These are phyloP conservation scores for Vulpes ferrilata DNA, from an alignment of 2,113 vertebrate genomes.

Conservation along the genomic window DNA sequence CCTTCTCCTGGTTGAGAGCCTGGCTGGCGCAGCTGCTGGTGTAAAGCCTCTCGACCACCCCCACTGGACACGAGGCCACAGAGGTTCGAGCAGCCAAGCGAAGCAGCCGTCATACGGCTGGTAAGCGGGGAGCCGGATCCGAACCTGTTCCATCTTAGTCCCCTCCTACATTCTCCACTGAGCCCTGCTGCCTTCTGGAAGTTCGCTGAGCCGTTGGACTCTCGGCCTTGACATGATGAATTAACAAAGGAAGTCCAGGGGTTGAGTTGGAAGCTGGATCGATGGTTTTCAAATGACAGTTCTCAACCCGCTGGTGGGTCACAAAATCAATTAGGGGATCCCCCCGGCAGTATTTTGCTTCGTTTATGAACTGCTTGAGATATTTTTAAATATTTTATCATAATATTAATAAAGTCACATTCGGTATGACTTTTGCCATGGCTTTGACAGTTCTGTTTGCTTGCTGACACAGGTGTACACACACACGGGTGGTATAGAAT, in stretches of 20 bases:
- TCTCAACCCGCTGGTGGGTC: neutral
- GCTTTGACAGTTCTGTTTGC: neutral
- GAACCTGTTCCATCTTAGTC: neutral
- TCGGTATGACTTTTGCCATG: neutral
- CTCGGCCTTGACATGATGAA: too few relatives aligned
- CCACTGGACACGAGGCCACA: neutral
- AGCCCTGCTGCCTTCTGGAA: neutral
- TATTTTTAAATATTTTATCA: neutral
- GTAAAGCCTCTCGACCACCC: neutral
- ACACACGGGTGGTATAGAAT: rapidly evolving
- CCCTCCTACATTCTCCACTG: rapidly evolving
- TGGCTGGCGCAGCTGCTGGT: rapidly evolving
- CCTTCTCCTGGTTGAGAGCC: neutral
- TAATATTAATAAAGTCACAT: neutral
- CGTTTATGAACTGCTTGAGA: neutral
- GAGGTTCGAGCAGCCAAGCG: neutral
- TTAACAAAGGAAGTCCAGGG: neutral
- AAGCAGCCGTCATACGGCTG: rapidly evolving
- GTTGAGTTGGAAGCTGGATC: neutral
- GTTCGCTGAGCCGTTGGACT: neutral
- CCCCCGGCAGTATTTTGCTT: neutral
- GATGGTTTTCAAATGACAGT: neutral
- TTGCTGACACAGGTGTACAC: rapidly evolving
- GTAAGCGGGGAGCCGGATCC: rapidly evolving
- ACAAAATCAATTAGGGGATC: neutral